These are phyloP conservation scores for Istiophorus platypterus DNA, from an alignment of 2,113 vertebrate genomes.

Conservation along the genomic window DNA sequence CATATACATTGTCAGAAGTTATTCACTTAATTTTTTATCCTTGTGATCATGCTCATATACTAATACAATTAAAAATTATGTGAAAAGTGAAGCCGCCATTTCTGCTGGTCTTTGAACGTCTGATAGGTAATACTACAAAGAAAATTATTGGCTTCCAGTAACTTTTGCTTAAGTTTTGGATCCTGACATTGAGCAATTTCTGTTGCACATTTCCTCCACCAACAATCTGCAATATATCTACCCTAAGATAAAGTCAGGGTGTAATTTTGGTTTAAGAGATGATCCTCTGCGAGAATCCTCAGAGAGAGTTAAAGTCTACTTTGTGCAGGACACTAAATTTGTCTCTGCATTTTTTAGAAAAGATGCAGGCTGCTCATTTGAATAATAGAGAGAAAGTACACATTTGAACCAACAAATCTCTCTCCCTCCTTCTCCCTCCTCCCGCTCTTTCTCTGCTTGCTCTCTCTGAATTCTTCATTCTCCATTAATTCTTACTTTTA, in stretches of 20 bases:
- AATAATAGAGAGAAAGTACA: constrained; percentile 80
- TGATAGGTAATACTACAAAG: constrained; percentile 25
- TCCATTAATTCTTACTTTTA: constrained; percentile 87
- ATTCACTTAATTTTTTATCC: neutral
- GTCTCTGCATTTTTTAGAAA: constrained; percentile 71
- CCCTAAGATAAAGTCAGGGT: constrained; percentile 50
- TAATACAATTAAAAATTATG: neutral
- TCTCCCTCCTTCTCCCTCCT: constrained; percentile 51
- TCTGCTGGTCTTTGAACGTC: constrained; percentile 22
- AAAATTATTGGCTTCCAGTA: too few species aligned
- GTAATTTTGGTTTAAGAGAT: constrained; percentile 65
- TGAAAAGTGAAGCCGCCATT: neutral
- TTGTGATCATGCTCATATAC: neutral
- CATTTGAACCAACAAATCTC: constrained; percentile 82
- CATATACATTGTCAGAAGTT: constrained; percentile 4
- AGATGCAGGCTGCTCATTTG: constrained; percentile 78
- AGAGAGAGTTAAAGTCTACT: constrained; percentile 65
- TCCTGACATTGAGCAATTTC: constrained; percentile 30
- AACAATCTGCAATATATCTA: constrained; percentile 52
- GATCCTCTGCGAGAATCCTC: constrained; percentile 52
- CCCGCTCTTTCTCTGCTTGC: constrained; percentile 65
- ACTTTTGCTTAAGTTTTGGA: constrained; percentile 41
- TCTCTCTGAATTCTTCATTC: constrained; percentile 76
- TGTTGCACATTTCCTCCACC: constrained; percentile 13
- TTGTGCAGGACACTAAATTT: constrained; percentile 70